Evolutionary conservation across 1,140 invertebrate genomes (phyloP).

Genomic region (Campoletis sonorensis): DNA sequence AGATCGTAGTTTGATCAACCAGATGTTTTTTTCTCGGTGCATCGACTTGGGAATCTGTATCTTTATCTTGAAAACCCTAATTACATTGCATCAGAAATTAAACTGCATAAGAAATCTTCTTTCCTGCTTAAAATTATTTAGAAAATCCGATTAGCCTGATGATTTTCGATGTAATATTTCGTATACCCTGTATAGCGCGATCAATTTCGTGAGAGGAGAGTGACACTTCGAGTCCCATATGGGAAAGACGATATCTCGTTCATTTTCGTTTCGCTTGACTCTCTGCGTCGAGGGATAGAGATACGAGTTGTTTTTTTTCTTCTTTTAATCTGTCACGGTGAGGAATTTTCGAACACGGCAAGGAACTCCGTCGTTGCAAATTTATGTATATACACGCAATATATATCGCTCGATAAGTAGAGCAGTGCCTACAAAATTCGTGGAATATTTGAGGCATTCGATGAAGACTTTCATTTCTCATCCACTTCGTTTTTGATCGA

Average conservation of each 20-base stretch:
- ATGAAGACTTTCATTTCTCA: too few relatives aligned
- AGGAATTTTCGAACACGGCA: neutral
- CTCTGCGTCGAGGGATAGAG: neutral
- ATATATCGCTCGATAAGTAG: neutral
- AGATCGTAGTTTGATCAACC: too few relatives aligned
- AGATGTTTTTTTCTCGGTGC: too few relatives aligned
- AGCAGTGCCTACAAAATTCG: neutral
- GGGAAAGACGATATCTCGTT: conserved; percentile 9
- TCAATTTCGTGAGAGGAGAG: conserved; percentile 13
- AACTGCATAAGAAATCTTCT: too few relatives aligned
- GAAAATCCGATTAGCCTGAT: too few relatives aligned
- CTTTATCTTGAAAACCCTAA: too few relatives aligned
- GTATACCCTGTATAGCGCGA: neutral
- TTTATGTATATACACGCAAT: neutral
- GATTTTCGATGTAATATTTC: too few relatives aligned
- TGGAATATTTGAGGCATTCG: too few relatives aligned
- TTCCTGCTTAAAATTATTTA: too few relatives aligned
- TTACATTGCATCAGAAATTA: too few relatives aligned
- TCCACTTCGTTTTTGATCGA: too few relatives aligned
- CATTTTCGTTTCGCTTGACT: conserved; percentile 1
- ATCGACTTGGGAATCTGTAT: too few relatives aligned
- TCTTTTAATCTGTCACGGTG: conserved; percentile 1
- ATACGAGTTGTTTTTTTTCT: neutral
- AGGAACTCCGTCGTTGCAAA: neutral
- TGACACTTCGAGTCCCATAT: neutral